Conservation (phyloP, 2,113 vertebrate genomes). For the Pangasianodon gigas region DNA sequence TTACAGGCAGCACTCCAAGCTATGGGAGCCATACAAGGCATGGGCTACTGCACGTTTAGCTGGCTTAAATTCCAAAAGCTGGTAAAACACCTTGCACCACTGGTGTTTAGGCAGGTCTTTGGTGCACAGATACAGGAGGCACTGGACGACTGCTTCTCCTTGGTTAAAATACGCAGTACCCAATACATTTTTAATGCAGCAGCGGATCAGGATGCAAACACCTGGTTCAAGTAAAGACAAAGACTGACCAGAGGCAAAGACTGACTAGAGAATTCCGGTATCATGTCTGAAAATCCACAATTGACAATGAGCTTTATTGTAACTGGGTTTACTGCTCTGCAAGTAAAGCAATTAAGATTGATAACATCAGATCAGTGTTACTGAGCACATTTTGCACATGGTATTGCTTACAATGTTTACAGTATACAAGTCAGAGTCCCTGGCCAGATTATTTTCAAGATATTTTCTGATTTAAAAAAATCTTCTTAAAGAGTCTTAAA, state of each 20-base stretch:
- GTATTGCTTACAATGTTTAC: neutral
- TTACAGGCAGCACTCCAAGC: neutral
- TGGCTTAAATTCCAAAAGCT: neutral
- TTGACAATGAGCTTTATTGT: neutral
- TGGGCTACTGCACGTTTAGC: neutral
- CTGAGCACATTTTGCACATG: neutral
- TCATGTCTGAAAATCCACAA: neutral
- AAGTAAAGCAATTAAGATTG: neutral
- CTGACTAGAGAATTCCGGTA: neutral
- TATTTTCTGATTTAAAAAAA: neutral
- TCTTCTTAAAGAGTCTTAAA: neutral
- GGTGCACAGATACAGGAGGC: neutral
- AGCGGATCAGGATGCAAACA: neutral
- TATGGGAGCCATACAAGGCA: neutral
- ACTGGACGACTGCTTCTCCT: neutral
- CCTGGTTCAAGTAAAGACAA: neutral
- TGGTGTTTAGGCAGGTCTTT: neutral
- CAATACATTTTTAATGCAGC: neutral
- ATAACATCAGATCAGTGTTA: neutral
- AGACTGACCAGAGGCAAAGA: neutral
- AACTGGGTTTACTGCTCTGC: neutral
- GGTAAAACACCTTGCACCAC: neutral
- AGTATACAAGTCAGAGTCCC: neutral
- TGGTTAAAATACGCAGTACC: neutral
- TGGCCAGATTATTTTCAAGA: neutral